Evolutionary conservation across 1,140 invertebrate species (phyloP), one percentile per base, ranked within the genome.

Genomic region (Ruditapes philippinarum): DNA sequence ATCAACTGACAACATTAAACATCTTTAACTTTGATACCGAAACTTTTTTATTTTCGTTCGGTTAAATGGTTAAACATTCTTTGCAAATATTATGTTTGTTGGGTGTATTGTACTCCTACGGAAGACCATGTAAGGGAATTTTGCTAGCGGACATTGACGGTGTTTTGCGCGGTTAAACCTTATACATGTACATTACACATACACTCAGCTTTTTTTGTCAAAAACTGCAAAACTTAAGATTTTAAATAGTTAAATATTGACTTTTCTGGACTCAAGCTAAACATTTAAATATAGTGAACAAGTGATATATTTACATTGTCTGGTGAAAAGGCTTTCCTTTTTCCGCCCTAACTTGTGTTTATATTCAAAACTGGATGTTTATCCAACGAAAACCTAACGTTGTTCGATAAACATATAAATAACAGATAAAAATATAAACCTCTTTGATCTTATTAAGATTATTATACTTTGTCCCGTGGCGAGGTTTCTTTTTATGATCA

Each of bases 261-360:
- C 74, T 54, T 78, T 78, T 25, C 45, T 14, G 74, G 28, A 25
- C 74, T 54, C 31, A 5, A 78, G 31, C 28, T 78, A 86, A 54
- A 62, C 25, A 49, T 68, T 70, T 70, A 88, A 88, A 88, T 70
- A 88, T 88, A 33, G 60, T 40, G 73, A 88, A 51, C 74, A 80
- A 49, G 85, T 88, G 85, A 88, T 79, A 88, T 88, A 80, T 88
- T 88, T 79, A 80, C 76, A 49, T 36, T 49, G 85, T 88, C 85
- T 79, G 40, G 57, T 33, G 31, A 28, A 38, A 42, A 45, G 31
- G 38, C 28, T 80, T 36, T 19, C 31, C 62, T 19, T 49, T 83
- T 83, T 70, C 81, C 60, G 60, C 40, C 42, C 31, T 14, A 25
- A 51, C 31, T 51, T 83, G 36, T 65, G 25, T 65, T 60, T 76